Evolutionary conservation across 2,888 invertebrate genomes (phyloP).

Genomic region (Biston stratarius): DNA sequence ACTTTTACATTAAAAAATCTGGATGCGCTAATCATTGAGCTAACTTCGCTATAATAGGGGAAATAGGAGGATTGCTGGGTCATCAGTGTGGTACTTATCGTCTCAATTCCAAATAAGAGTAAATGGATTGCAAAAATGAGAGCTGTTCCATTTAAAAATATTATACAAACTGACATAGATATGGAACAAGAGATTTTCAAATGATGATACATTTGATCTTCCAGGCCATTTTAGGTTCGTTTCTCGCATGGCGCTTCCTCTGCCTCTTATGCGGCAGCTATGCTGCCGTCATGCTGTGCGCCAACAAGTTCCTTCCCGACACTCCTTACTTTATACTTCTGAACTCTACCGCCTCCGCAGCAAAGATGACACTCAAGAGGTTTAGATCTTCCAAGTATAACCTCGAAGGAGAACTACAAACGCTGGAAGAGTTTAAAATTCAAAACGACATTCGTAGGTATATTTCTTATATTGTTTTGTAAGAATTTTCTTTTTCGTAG

Average conservation of each 20-base stretch:
- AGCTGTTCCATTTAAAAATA: no score
- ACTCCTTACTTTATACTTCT: slow-evolving; percentile 66
- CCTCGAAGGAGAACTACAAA: slow-evolving; percentile 57
- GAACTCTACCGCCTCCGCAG: slow-evolving; percentile 45
- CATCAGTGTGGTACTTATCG: no score
- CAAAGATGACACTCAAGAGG: slow-evolving; percentile 48
- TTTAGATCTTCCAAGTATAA: slow-evolving; percentile 59
- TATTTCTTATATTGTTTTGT: background rate
- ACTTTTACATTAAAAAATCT: no score
- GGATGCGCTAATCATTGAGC: no score
- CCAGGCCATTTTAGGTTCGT: slow-evolving; percentile 60
- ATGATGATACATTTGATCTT: slow-evolving; percentile 33
- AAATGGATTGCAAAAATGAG: no score
- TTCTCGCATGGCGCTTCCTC: slow-evolving; percentile 56
- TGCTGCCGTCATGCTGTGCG: slow-evolving; percentile 46
- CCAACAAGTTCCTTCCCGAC: slow-evolving; percentile 60
- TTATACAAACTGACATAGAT: no score
- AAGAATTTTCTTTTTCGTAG: background rate
- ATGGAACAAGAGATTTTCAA: no score
- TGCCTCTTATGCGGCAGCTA: slow-evolving; percentile 53
- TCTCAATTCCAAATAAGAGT: no score
- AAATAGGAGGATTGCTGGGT: no score
- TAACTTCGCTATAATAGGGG: no score
- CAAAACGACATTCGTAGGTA: slow-evolving; percentile 67
- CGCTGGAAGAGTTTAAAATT: slow-evolving; percentile 61